These are phyloP conservation scores for Geococcyx californianus DNA, from an alignment of 2,113 vertebrate genomes.

Conservation along the genomic window DNA sequence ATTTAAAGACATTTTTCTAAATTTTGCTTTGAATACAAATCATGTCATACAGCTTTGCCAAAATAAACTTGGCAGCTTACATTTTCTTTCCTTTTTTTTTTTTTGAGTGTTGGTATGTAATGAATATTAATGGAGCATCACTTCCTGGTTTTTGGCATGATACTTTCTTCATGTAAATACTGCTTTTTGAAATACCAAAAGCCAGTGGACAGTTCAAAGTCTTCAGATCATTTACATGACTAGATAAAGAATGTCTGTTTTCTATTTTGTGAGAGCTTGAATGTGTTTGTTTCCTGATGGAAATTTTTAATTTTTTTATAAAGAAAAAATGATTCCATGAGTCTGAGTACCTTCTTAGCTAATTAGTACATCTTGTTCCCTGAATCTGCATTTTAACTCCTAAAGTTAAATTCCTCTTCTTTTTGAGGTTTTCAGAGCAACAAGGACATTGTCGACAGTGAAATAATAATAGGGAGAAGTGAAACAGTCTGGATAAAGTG, in stretches of 20 bases:
- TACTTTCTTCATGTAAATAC: conserved; percentile 64
- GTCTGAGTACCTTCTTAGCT: neutral
- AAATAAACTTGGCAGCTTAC: conserved; percentile 59
- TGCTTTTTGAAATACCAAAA: conserved; percentile 32
- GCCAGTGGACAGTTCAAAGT: neutral
- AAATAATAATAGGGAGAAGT: neutral
- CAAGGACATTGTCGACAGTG: neutral
- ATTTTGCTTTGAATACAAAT: conserved; percentile 66
- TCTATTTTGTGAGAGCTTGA: neutral
- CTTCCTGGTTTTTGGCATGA: conserved; percentile 56
- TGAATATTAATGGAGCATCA: conserved; percentile 61
- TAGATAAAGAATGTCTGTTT: neutral
- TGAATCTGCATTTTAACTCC: neutral
- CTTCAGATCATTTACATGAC: conserved; percentile 14
- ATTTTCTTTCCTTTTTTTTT: conserved; percentile 36
- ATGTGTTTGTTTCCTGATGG: neutral
- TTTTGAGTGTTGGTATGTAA: conserved; percentile 54
- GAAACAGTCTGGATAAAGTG: neutral
- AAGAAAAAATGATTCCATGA: neutral
- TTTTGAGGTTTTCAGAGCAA: neutral
- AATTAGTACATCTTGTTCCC: neutral
- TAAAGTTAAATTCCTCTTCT: neutral
- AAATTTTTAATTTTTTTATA: neutral
- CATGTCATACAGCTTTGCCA: conserved; percentile 52
- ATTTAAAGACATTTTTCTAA: conserved; percentile 51